Base-by-base conservation (phyloP, 2,797 vertebrate species). In the Crenuchus spilurus region DNA sequence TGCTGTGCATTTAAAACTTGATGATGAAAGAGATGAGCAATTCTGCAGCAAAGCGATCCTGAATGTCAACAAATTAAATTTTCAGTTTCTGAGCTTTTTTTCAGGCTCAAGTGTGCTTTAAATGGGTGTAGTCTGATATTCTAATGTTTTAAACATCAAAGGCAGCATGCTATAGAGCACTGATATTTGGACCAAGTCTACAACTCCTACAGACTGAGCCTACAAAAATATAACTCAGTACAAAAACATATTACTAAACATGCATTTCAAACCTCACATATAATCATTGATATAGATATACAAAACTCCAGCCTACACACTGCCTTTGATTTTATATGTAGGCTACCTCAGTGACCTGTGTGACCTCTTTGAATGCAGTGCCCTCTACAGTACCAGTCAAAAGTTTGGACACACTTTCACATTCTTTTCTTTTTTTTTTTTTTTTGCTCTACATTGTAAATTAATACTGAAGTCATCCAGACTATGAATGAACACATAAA, bases 131-230 rank as follows among this genome's bases (percentile, higher is more conserved):
- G 37, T 26, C 37, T 62, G 58, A 16, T 13, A 62, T 62, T 61
- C 13, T 41, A 37, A 62, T 62, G 37, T 62, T 62, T 62, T 42
- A 62, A 41, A 62, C 58, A 62, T 62, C 58, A 62, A 62, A 62
- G 58, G 33, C 22, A 61, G 37, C 20, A 26, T 24, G 58, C 37
- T 41, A 62, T 26, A 20, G 39, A 62, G 11, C 22, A 61, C 10
- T 61, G 35, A 41, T 39, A 39, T 61, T 39, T 61, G 33, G 33
- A 58, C 35, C 18, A 61, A 39, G 33, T 35, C 54, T 28, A 28
- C 51, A 57, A 2, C 6, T 57, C 26, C 22, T 58, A n/a, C n/a
- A n/a, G n/a, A n/a, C n/a, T n/a, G n/a, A n/a, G n/a, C n/a, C n/a
- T n/a, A n/a, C n/a, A n/a, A n/a, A n/a, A n/a, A n/a, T n/a, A n/a